These are phyloP conservation scores for Peromyscus californicus DNA, from an alignment of 2,113 vertebrate species.

Conservation along the genomic window DNA sequence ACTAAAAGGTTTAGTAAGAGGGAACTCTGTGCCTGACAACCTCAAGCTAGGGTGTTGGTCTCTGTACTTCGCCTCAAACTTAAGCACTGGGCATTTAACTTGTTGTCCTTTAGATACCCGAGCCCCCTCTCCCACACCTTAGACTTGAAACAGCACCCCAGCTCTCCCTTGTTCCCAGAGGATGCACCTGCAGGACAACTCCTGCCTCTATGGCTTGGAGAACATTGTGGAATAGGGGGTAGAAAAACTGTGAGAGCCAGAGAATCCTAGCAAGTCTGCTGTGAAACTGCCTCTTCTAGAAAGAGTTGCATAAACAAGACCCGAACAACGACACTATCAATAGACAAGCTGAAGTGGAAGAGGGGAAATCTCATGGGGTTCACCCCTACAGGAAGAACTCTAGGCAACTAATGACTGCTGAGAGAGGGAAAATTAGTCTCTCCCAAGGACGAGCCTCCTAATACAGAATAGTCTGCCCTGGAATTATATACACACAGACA, in stretches of 20 bases:
- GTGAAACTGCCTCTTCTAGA: background rate
- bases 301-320: background rate
- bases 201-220: background rate
- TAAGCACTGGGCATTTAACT: background rate
- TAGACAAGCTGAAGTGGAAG: background rate
- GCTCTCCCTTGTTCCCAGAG: background rate
- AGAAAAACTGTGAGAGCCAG: background rate
- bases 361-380: background rate
- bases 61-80: background rate
- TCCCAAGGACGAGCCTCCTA: background rate
- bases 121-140: too few relatives aligned
- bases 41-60: background rate
- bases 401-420: background rate
- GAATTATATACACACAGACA: background rate
- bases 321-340: background rate
- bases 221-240: background rate
- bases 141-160: background rate
- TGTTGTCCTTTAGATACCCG: background rate
- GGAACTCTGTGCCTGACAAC: background rate
- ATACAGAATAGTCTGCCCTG: background rate
- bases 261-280: background rate
- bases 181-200: background rate
- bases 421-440: background rate
- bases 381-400: background rate
- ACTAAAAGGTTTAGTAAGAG: background rate